Base-by-base conservation (phyloP, 2,113 vertebrate species). In the Ondatra zibethicus region DNA sequence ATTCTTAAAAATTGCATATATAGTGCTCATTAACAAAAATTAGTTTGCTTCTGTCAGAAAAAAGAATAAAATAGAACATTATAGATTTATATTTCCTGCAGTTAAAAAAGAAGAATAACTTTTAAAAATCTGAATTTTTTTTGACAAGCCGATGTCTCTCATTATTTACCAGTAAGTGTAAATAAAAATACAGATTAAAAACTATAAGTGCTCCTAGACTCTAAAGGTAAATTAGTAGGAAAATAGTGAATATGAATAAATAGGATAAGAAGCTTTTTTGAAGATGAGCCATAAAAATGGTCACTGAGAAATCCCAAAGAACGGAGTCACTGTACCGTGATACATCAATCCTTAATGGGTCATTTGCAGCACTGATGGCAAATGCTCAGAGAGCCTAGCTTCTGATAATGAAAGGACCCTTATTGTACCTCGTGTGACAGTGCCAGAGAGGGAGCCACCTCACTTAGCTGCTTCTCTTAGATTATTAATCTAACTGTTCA, bases 151-250 rank as follows among this genome's bases (percentile, higher is more conserved):
- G 68, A 25, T 89, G 19, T 6, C 21, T 92, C 19, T 68, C 3
- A 84, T 45, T 47, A 82, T 45, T 4, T 61, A 78, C 50, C 68
- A 88, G 85, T 66, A 81, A 88, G 45, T 86, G 8, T 5, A 77
- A 82, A 86, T 92, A 88, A 92, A 92, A 90, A 50, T 23, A 66
- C 77, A 77, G 47, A 45, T 78, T 94, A 73, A 52, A 7, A 31
- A 68, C 42, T 68, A 25, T 3, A 70, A 45, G 50, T 39, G 78
- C 42, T 75, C 1, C 0, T 12, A 0, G 76, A 66, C 66, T 94
- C 33, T 87, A 84, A 75, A 61, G 10, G 25, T 73, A 4, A 68
- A 75, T 94, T n/a, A 68, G 33, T 45, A 84, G 23, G 9, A 76
- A 90, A 87, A 87, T 29, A 81, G 19, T 45, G 9, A 89, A 72